A percentile compares a stretch with the other conserved stretches of the same genome.
phyloP scores from a whole-genome alignment of 2,888 invertebrate genomes.

The Willowsia nigromaculata region DNA sequence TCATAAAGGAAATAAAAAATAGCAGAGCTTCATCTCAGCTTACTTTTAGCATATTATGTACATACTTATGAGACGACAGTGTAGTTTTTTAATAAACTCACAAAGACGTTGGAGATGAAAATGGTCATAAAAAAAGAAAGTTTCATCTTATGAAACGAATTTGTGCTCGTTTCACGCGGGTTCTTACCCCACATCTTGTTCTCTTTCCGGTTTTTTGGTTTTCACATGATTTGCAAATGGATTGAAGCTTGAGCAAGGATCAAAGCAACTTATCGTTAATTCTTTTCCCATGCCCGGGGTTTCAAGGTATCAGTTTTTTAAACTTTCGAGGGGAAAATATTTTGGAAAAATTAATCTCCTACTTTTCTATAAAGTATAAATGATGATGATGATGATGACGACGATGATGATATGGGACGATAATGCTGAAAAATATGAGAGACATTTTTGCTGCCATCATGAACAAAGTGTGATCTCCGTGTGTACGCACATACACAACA shows the following conservation, averaged over 20 bases:
- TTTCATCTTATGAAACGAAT: background rate
- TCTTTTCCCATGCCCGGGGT: too few species aligned
- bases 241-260: too few species aligned
- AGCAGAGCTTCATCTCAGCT: background rate
- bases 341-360: background rate
- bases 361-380: background rate
- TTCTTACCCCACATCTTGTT: background rate
- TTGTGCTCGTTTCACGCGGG: background rate
- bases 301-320: too few species aligned
- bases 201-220: too few species aligned
- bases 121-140: background rate
- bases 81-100: background rate
- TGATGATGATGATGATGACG: background rate
- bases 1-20: constrained; percentile 9
- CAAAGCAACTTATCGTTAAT: too few species aligned
- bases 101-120: background rate
- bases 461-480: background rate
- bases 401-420: background rate
- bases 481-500: background rate
- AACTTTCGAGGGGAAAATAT: background rate
- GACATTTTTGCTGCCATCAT: background rate
- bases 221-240: too few species aligned
- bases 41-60: background rate
- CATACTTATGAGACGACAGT: background rate
- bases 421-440: background rate